Evolutionary conservation across 2,888 invertebrate species (phyloP).

Genomic region (Prosopocoilus inquinatus): DNA sequence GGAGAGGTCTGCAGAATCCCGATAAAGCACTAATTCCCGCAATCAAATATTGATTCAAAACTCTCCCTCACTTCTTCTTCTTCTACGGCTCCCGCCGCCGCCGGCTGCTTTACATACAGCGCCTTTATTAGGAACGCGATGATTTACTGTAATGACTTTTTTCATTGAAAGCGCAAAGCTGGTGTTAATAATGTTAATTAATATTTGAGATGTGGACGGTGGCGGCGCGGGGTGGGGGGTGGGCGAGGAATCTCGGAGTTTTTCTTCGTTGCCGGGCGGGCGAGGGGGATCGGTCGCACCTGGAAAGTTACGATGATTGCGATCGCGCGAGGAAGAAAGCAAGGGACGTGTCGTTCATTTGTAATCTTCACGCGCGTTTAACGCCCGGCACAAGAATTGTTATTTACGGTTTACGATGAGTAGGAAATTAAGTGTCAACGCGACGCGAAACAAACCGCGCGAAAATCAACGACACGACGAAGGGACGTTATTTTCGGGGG

Average conservation of each 20-base stretch:
- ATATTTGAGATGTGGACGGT: constrained; percentile 57
- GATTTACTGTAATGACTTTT: constrained; percentile 62
- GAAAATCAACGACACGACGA: constrained; percentile 10
- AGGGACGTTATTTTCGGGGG: constrained; percentile 1
- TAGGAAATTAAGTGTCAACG: constrained; percentile 36
- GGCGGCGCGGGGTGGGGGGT: too few relatives aligned
- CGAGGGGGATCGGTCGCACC: constrained; percentile 21
- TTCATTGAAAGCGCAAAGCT: constrained; percentile 51
- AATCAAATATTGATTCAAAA: constrained; percentile 56
- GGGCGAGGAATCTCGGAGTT: constrained; percentile 40
- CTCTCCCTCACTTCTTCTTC: constrained; percentile 49
- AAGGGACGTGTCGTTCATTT: neutral
- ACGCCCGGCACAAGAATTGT: constrained; percentile 9
- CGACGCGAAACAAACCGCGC: constrained; percentile 22
- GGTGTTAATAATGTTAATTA: constrained; percentile 63
- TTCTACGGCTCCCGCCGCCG: constrained; percentile 48
- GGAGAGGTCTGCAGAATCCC: constrained; percentile 52
- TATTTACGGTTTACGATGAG: constrained; percentile 27
- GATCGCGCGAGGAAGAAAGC: neutral
- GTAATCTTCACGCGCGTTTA: neutral
- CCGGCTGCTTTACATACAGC: constrained; percentile 51
- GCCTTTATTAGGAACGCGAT: constrained; percentile 58
- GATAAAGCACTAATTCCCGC: constrained; percentile 54
- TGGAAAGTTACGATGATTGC: constrained; percentile 26
- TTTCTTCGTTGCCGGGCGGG: constrained; percentile 20